These are phyloP conservation scores for Ypsolopha scabrella DNA, from an alignment of 2,888 invertebrate genomes.

Conservation along the genomic window DNA sequence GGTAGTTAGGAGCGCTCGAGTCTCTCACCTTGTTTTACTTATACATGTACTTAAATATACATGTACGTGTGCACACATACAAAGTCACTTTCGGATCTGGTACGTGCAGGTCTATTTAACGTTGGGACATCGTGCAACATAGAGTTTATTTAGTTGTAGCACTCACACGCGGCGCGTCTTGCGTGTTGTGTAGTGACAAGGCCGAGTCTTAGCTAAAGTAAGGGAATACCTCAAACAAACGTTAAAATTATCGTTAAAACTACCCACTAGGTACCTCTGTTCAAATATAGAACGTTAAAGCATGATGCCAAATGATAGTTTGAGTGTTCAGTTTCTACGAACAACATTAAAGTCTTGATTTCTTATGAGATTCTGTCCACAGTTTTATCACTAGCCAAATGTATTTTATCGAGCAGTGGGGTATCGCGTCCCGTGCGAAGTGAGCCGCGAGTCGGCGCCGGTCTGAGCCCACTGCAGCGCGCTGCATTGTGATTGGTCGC, in stretches of 20 bases:
- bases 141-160: too few species aligned
- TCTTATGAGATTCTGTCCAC: conserved; percentile 22
- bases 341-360: conserved; percentile 10
- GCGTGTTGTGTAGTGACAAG: too few species aligned
- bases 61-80: neutral
- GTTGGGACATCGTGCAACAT: too few species aligned
- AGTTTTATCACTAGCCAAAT: conserved; percentile 5
- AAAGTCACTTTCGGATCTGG: too few species aligned
- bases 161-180: too few species aligned
- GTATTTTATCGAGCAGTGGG: conserved; percentile 1
- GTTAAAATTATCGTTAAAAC: too few species aligned
- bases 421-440: neutral
- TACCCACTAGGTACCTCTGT: neutral
- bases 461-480: conserved; percentile 2
- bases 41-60: neutral
- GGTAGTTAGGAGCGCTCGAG: neutral
- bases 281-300: neutral
- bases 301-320: neutral
- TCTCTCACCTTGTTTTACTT: neutral
- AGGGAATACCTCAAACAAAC: too few species aligned
- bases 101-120: too few species aligned
- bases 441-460: neutral
- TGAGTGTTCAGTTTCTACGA: conserved; percentile 1
- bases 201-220: too few species aligned
- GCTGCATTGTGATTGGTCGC: conserved; percentile 1